These are phyloP conservation scores for Drosophila kuntzei DNA, from an alignment of 2,888 invertebrate species.

Conservation along the genomic window DNA sequence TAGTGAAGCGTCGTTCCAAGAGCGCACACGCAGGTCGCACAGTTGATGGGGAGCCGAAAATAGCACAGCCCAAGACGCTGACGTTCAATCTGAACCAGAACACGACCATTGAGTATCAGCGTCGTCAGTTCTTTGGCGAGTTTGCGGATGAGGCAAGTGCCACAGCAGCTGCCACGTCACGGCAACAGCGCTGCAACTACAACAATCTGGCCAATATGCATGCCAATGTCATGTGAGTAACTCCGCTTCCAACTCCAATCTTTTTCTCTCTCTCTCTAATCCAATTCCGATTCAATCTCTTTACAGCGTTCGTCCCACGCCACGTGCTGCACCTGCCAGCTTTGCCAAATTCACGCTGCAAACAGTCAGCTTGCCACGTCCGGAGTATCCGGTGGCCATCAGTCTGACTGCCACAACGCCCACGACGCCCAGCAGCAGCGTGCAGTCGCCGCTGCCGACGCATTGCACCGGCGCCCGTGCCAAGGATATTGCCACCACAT, in stretches of 20 bases:
- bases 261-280: background rate
- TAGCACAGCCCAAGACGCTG: constrained; percentile 83
- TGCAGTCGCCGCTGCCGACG: constrained; percentile 66
- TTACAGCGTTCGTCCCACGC: constrained; percentile 84
- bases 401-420: constrained; percentile 82
- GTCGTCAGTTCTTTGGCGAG: constrained; percentile 83
- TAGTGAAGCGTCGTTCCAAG: constrained; percentile 85
- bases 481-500: constrained; percentile 62
- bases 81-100: constrained; percentile 85
- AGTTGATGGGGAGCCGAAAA: constrained; percentile 82
- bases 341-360: constrained; percentile 88
- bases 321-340: constrained; percentile 85
- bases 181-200: constrained; percentile 77
- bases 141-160: constrained; percentile 58
- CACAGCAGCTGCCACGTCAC: constrained; percentile 26
- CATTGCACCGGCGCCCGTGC: constrained; percentile 67
- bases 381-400: constrained; percentile 88
- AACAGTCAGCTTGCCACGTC: constrained; percentile 90
- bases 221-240: constrained; percentile 85
- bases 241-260: no score
- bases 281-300: background rate
- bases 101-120: constrained; percentile 84
- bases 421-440: constrained; percentile 75
- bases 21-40: constrained; percentile 85
- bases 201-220: constrained; percentile 83